Evolutionary conservation across 2,888 invertebrate species (phyloP).

Genomic region (Zeuzera pyrina): DNA sequence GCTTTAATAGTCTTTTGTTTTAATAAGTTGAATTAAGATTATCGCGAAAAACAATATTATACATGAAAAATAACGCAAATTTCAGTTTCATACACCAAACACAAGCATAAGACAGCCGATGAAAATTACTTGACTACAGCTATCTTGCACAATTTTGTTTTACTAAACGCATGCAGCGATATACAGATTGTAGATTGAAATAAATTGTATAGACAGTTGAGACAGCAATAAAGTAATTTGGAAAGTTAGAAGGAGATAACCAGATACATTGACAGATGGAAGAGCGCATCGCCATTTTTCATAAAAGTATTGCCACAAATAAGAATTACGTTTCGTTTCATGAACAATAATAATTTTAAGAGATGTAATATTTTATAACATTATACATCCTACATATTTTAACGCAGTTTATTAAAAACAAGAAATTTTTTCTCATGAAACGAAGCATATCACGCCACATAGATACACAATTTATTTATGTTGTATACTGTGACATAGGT

Average conservation of each 20-base stretch:
- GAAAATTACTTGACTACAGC: conserved; percentile 33
- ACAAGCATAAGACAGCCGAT: conserved; percentile 42
- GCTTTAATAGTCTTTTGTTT: conserved; percentile 4
- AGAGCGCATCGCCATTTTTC: conserved; percentile 1
- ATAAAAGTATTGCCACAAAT: conserved; percentile 1
- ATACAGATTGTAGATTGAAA: background rate
- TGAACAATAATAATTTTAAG: no score
- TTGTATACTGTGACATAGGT: no score
- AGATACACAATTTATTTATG: no score
- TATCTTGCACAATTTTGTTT: conserved; percentile 18
- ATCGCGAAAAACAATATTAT: conserved; percentile 5
- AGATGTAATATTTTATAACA: no score
- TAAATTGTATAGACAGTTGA: background rate
- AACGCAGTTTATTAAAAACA: no score
- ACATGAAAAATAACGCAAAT: conserved; percentile 33
- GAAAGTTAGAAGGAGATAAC: background rate
- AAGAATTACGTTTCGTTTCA: conserved; percentile 2
- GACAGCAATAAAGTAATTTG: background rate
- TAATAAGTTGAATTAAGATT: background rate
- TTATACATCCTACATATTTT: no score
- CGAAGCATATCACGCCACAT: no score
- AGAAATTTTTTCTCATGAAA: no score
- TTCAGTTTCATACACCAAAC: conserved; percentile 33
- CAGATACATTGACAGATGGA: background rate
- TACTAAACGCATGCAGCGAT: conserved; percentile 4